A percentile compares a stretch with the other conserved stretches of the same genome.
Evolutionary conservation across 2,113 vertebrate species (phyloP).

Genomic region (Alosa alosa): DNA sequence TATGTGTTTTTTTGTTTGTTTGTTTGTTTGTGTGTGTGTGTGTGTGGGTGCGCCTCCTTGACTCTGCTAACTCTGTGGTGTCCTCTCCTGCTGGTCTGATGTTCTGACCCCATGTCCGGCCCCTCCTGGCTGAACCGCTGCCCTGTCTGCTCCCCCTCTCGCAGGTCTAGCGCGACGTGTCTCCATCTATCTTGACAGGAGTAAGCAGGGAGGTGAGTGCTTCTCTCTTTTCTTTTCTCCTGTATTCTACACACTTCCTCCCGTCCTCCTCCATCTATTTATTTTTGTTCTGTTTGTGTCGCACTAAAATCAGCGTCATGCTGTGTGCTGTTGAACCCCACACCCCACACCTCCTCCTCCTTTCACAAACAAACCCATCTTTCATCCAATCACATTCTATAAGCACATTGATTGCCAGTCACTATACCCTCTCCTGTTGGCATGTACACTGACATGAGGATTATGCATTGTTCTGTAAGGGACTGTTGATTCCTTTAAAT

Average conservation of each 20-base stretch:
- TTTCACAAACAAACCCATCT: neutral
- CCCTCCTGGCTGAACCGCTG: neutral
- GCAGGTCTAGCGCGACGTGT: slow-evolving; percentile 87
- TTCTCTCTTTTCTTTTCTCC: slow-evolving; percentile 40
- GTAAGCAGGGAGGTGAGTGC: slow-evolving; percentile 91
- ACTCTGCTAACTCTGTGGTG: neutral
- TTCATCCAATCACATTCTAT: neutral
- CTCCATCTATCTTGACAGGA: slow-evolving; percentile 89
- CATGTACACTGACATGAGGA: neutral
- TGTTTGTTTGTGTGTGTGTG: neutral
- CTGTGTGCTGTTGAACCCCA: neutral
- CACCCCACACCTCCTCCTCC: neutral
- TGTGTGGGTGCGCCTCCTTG: neutral
- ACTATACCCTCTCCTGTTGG: neutral
- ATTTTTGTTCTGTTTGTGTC: slow-evolving; percentile 30
- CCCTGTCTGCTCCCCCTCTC: slow-evolving; percentile 48
- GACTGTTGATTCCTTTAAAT: neutral
- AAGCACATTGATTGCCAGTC: neutral
- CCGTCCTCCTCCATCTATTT: neutral
- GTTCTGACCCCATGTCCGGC: neutral
- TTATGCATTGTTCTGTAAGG: neutral
- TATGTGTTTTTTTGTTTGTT: neutral
- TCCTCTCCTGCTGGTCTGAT: neutral
- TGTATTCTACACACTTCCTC: neutral
- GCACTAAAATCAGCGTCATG: slow-evolving; percentile 36